Conservation (phyloP, 2,113 vertebrate genomes). For the Paracanthobrama guichenoti region DNA sequence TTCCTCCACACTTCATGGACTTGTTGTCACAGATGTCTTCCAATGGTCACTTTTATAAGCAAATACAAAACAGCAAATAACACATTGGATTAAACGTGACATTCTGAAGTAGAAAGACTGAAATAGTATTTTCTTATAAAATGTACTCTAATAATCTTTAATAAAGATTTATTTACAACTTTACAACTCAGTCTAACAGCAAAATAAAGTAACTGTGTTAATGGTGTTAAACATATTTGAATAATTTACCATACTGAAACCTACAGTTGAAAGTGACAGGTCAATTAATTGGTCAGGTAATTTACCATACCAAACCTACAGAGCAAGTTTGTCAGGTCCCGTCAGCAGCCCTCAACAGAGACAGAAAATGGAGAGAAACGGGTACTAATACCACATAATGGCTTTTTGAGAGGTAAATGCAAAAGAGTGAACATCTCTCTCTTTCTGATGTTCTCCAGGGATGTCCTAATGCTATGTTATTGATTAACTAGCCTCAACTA, state of each 20-base stretch:
- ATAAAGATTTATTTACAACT: not conserved
- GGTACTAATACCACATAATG: not conserved
- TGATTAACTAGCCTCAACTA: conserved; percentile 34
- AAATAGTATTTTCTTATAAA: too few species aligned
- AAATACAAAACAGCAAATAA: not conserved
- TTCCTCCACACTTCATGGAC: too few species aligned
- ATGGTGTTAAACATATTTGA: not conserved
- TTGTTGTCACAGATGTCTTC: not conserved
- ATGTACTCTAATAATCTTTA: not conserved
- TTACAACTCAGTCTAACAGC: not conserved
- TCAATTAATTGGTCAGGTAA: too few species aligned
- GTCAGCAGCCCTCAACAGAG: not conserved
- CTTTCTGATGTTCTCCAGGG: not conserved
- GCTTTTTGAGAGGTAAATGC: conserved; percentile 3
- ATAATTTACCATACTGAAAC: not conserved
- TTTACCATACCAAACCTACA: not conserved
- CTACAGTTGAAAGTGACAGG: too few species aligned
- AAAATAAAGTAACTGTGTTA: not conserved
- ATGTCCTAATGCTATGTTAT: conserved; percentile 28
- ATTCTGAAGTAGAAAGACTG: too few species aligned
- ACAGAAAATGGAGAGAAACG: not conserved
- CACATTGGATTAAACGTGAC: not conserved
- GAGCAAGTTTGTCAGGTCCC: not conserved
- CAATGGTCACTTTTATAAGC: not conserved
- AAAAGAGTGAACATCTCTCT: conserved; percentile 7